Evolutionary conservation across 2,113 vertebrate genomes (phyloP), one percentile per base, ranked within the genome.

Genomic region (Malurus melanocephalus): DNA sequence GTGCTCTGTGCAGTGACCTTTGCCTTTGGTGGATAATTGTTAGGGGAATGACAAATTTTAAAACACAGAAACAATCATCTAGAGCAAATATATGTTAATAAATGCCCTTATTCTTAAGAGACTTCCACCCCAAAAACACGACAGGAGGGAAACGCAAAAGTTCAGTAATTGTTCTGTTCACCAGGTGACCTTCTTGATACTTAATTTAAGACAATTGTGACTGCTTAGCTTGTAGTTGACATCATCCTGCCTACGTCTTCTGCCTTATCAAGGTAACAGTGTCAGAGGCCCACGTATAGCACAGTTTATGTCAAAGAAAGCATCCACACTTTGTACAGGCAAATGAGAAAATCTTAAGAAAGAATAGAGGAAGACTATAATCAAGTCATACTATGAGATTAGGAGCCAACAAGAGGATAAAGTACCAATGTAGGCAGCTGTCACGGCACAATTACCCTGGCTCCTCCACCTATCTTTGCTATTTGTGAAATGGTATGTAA

Each of bases 331-430:
- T 85, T 30, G 17, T 33, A 76, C 1, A 23, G 68, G 56, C 59
- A 91, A 87, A 87, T n/a, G 52, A 77, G n/a, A 60, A 74, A 56
- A 90, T 21, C 62, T 66, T 77, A 77, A 82, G 72, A 85, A 89
- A 68, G 64, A 74, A 35, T 21, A 68, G 28, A 82, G 48, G 48
- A 65, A 73, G 56, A 60, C 53, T 71, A 40, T 73, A 88, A 88
- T 85, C 67, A 92, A 79, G 67, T 43, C 14, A 49, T 56, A 46
- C 27, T 59, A 43, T 52, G 51, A 69, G 45, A 89, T 91, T 35
- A 46, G 45, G 28, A 87, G 53, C 49, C 56, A 88, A 48, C 11
- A 77, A 59, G 56, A 76, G 16, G 51, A 71, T 85, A 80, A 89
- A 89, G 32, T 57, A 66, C 8, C 11, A 0, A 5, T 20, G 14